Percentiles rank a stretch among this genome's conserved stretches.
phyloP scores from a whole-genome alignment of 1,140 invertebrate species.

The Drosophila sturtevanti region DNA sequence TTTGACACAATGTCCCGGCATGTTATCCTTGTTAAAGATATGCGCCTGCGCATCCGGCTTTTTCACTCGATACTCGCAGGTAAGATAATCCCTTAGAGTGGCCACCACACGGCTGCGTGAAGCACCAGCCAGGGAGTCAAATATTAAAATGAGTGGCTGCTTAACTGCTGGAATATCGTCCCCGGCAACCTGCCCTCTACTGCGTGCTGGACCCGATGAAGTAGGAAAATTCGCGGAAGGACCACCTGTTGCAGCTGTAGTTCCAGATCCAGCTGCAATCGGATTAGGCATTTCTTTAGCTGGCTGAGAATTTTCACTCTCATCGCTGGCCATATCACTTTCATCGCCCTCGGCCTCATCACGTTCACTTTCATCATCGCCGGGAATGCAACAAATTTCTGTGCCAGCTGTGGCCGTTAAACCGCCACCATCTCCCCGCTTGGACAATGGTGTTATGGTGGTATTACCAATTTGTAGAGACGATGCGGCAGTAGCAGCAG shows the following conservation, averaged over 20 bases:
- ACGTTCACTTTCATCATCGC: constrained; percentile 89
- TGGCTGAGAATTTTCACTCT: constrained; percentile 85
- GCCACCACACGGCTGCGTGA: constrained; percentile 91
- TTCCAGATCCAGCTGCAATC: neutral
- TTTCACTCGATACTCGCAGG: constrained; percentile 94
- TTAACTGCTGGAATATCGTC: constrained; percentile 68
- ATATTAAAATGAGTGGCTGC: constrained; percentile 95
- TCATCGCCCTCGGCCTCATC: constrained; percentile 93
- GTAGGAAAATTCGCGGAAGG: neutral
- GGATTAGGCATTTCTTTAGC: constrained; percentile 37
- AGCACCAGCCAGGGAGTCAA: constrained; percentile 94
- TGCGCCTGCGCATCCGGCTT: constrained; percentile 82
- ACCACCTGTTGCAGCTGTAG: neutral
- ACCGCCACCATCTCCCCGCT: constrained; percentile 81
- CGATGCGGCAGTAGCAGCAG: neutral
- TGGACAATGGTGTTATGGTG: constrained; percentile 86
- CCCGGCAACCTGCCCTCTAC: neutral
- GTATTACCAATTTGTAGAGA: constrained; percentile 86
- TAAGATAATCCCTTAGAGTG: constrained; percentile 94
- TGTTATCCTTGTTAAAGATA: constrained; percentile 90
- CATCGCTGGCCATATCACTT: constrained; percentile 85
- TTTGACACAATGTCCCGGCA: constrained; percentile 92
- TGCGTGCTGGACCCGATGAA: constrained; percentile 30
- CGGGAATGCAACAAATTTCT: constrained; percentile 85
- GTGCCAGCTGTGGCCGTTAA: constrained; percentile 62